A percentile compares a stretch with the other conserved stretches of the same genome.
These are phyloP conservation scores for Melangyna quadrimaculata DNA, from an alignment of 2,888 invertebrate genomes.

Conservation along the genomic window DNA sequence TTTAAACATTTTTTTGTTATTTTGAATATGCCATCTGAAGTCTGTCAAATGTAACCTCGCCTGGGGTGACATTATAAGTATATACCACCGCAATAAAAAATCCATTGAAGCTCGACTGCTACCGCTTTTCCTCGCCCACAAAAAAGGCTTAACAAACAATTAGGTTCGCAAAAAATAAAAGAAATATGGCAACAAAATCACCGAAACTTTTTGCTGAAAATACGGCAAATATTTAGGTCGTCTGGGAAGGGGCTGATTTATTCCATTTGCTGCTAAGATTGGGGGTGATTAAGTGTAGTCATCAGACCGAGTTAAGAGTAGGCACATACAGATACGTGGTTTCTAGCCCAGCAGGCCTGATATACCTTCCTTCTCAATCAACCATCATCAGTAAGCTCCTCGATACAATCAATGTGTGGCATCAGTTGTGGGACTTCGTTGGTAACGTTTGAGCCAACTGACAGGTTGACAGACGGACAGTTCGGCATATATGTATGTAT, in stretches of 20 bases:
- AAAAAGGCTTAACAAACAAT: conserved; percentile 27
- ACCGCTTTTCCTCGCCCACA: neutral
- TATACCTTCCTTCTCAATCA: conserved; percentile 43
- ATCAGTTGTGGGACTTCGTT: conserved; percentile 62
- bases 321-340: neutral
- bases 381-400: conserved; percentile 46
- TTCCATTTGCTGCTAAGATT: conserved; percentile 10
- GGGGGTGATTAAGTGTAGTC: conserved; percentile 21
- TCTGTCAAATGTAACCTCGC: neutral
- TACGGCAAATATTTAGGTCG: conserved; percentile 43
- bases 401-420: conserved; percentile 45
- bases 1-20: conserved; percentile 1
- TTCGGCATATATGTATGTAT: neutral
- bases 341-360: neutral
- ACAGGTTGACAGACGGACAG: neutral
- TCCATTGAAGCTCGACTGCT: neutral
- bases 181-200: neutral
- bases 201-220: neutral
- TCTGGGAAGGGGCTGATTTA: conserved; percentile 21
- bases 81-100: neutral
- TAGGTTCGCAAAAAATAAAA: neutral
- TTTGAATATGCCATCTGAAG: conserved; percentile 6
- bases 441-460: conserved; percentile 6
- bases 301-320: conserved; percentile 14
- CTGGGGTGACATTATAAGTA: neutral